phyloP scores from a whole-genome alignment of 2,113 vertebrate genomes.

The Ameiurus melas region DNA sequence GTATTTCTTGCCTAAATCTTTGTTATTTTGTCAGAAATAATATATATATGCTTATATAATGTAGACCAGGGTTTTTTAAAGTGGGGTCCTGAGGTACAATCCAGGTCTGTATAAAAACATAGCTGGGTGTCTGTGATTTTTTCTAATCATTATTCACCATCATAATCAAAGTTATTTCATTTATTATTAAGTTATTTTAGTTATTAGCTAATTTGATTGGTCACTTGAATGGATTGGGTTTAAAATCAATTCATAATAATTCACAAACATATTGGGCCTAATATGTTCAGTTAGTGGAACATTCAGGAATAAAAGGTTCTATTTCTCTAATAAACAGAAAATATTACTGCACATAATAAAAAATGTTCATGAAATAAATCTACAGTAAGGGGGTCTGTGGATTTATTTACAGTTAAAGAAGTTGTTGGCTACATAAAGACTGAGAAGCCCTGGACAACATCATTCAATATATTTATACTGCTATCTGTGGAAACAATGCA shows the following conservation, averaged over 20 bases:
- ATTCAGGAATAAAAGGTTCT: background rate
- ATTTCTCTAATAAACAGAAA: background rate
- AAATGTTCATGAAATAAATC: background rate
- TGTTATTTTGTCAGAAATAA: background rate
- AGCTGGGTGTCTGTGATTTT: background rate
- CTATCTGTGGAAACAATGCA: background rate
- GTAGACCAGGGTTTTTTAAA: background rate
- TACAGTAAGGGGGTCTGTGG: background rate
- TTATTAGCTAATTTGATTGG: background rate
- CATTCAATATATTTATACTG: background rate
- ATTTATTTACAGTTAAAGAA: background rate
- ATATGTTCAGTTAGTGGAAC: background rate
- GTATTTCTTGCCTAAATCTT: background rate
- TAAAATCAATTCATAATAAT: background rate
- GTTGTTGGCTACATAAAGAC: background rate
- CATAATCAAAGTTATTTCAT: background rate
- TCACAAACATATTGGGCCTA: background rate
- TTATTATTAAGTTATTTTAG: background rate
- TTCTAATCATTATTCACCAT: background rate
- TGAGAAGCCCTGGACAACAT: background rate
- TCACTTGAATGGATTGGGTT: background rate
- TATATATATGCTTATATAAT: background rate
- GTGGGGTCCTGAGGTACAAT: background rate
- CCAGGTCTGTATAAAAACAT: background rate
- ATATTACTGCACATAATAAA: constrained; percentile 3